phyloP scores from a whole-genome alignment of 1,140 invertebrate species.

The Himalopsyche phryganea region DNA sequence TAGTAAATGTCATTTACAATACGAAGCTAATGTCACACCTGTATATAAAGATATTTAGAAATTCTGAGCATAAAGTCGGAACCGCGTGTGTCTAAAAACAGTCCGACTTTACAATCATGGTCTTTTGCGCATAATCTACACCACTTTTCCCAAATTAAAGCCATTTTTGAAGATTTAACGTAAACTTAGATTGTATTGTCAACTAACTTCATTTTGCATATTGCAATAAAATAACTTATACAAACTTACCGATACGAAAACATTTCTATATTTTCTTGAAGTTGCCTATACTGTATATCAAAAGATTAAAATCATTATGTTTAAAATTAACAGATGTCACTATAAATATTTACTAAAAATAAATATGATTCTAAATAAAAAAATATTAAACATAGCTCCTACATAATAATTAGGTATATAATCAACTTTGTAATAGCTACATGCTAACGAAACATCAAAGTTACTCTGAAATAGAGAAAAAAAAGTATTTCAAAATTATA shows the following conservation, averaged over 20 bases:
- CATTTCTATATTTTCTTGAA: background rate
- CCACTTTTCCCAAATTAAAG: slow-evolving; percentile 26
- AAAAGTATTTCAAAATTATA: too few relatives aligned
- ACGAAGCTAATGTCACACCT: slow-evolving; percentile 27
- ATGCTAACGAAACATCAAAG: too few relatives aligned
- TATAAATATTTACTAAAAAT: background rate
- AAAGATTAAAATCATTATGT: too few relatives aligned
- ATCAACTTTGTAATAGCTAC: too few relatives aligned
- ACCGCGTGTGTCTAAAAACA: slow-evolving; percentile 5
- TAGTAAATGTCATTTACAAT: slow-evolving; percentile 22
- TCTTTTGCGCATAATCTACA: slow-evolving; percentile 22
- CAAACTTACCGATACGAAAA: slow-evolving; percentile 5
- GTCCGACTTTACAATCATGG: slow-evolving; percentile 10
- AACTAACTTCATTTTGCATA: slow-evolving; percentile 24
- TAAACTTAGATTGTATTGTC: slow-evolving; percentile 18
- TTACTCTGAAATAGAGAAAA: too few relatives aligned
- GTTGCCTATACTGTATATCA: slow-evolving; percentile 8
- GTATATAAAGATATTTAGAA: slow-evolving; percentile 26
- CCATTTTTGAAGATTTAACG: slow-evolving; percentile 14
- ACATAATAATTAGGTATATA: too few relatives aligned
- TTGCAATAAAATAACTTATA: background rate
- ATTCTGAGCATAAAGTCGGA: slow-evolving; percentile 17
- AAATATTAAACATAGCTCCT: too few relatives aligned
- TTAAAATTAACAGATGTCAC: too few relatives aligned
- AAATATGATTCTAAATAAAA: too few relatives aligned